Evolutionary conservation across 2,888 invertebrate genomes (phyloP), one percentile per base, ranked within the genome.

Genomic region (Pyrochroa serraticornis): DNA sequence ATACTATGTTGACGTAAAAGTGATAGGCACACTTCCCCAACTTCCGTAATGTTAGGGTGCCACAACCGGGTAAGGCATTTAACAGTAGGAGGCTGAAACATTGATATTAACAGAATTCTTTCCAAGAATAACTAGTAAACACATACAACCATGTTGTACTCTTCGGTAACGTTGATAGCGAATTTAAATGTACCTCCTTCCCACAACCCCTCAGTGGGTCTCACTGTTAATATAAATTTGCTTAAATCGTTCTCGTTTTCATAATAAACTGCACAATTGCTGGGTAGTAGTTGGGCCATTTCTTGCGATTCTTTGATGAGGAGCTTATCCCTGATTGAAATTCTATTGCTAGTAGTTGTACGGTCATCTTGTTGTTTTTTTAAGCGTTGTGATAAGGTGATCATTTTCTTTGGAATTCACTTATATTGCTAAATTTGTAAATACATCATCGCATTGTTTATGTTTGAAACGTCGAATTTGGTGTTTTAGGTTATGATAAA

Each of bases 71-170:
- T 97, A 60, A 87, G 76, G 78, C 97, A 97, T 78, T 90, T 92
- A 3, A 96, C 96, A 81, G 86, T 85, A 9, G 97, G 97, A 48
- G 96, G 97, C 94, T 95, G 79, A 53, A 85, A 84, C n/a, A 42
- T n/a, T n/a, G 35, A 32, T n/a, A 42, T 30, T 34, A 12, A 12
- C n/a, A 36, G 9, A 49, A 53, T 30, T 6, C 1, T 42, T 22
- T 2, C 22, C 22, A 22, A 5, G 3, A 36, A 2, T 38, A 45
- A 42, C 33, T 0, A 1, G 7, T n/a, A 7, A 30, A 56, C 73
- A 85, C 88, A 85, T 84, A 95, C 95, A 79, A 92, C 91, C 89
- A 95, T 95, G 80, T 97, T 97, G 83, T 97, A 97, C 67, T 96
- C 96, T 75, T 95, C 95, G 14, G 95, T 92, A 56, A 97, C 92